Conservation (phyloP, 2,888 invertebrate genomes). For the Cremastinae sp. region DNA sequence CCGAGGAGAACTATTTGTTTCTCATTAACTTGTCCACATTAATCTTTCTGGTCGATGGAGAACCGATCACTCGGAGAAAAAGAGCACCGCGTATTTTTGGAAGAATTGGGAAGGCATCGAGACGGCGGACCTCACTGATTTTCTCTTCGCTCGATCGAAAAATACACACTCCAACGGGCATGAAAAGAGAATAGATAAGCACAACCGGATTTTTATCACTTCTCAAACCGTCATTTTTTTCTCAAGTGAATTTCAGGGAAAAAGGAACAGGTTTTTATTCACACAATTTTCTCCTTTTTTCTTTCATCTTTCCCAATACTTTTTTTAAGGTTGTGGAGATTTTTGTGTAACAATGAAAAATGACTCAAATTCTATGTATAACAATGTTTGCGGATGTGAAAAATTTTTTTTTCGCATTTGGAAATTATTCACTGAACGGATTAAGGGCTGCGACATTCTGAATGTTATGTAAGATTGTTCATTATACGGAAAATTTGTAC, state of each 20-base stretch:
- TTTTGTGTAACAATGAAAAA: too few relatives aligned
- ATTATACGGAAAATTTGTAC: too few relatives aligned
- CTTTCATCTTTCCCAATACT: not conserved
- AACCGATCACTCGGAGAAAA: slow-evolving; percentile 53
- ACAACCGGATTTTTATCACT: slow-evolving; percentile 36
- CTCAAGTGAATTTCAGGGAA: slow-evolving; percentile 4
- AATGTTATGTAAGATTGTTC: too few relatives aligned
- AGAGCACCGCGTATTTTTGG: slow-evolving; percentile 8
- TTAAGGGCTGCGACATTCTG: too few relatives aligned
- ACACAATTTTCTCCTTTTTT: not conserved
- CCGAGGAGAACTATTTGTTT: slow-evolving; percentile 73
- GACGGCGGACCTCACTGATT: slow-evolving; percentile 12
- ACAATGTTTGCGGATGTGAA: too few relatives aligned
- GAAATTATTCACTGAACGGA: too few relatives aligned
- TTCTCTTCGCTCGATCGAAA: slow-evolving; percentile 26
- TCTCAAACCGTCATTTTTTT: not conserved
- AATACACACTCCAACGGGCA: slow-evolving; percentile 28
- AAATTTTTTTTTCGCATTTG: too few relatives aligned
- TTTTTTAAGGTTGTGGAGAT: not conserved
- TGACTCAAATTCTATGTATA: too few relatives aligned
- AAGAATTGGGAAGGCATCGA: not conserved
- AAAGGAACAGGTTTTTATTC: not conserved
- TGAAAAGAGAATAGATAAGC: slow-evolving; percentile 42
- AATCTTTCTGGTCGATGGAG: slow-evolving; percentile 69
- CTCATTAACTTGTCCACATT: slow-evolving; percentile 77